phyloP scores from a whole-genome alignment of 35 echinoderm and acorn worm species.

The Eucidaris tribuloides region DNA sequence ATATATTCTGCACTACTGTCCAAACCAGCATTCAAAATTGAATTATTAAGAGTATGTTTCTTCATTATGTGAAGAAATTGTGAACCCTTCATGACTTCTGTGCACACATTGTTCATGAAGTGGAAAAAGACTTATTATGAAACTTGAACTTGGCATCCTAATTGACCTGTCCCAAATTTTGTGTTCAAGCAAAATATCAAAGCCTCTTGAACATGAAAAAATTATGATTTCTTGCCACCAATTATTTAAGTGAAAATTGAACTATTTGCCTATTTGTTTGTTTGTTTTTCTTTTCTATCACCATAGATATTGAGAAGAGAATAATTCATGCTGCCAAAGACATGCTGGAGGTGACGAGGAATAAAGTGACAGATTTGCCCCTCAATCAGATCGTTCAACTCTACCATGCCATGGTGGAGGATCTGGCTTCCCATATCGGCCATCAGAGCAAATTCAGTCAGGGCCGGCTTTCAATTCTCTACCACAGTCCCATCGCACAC shows the following conservation, averaged over 20 bases:
- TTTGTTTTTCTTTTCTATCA: not conserved
- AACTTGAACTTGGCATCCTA: not conserved
- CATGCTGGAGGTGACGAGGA: not conserved
- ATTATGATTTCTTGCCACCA: not conserved
- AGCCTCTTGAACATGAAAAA: not conserved
- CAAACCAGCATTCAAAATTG: no score
- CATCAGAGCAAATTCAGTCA: slow-evolving; percentile 9
- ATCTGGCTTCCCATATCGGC: not conserved
- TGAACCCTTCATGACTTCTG: no score
- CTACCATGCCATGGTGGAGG: slow-evolving; percentile 2
- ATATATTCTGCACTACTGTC: no score
- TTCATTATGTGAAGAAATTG: no score
- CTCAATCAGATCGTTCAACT: not conserved
- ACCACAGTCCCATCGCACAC: slow-evolving; percentile 16
- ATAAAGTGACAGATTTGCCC: not conserved
- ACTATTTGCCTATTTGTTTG: not conserved
- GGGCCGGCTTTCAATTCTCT: not conserved
- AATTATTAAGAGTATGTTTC: no score
- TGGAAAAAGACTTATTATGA: not conserved
- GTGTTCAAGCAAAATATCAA: not conserved
- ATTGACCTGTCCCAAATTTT: not conserved
- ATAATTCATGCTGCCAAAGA: not conserved
- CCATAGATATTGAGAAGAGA: slow-evolving; percentile 18
- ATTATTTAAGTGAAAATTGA: not conserved
- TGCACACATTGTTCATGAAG: no score